Evolutionary conservation across 2,113 vertebrate species (phyloP), one percentile per base, ranked within the genome.

Genomic region (Phalacrocorax brasilianus): DNA sequence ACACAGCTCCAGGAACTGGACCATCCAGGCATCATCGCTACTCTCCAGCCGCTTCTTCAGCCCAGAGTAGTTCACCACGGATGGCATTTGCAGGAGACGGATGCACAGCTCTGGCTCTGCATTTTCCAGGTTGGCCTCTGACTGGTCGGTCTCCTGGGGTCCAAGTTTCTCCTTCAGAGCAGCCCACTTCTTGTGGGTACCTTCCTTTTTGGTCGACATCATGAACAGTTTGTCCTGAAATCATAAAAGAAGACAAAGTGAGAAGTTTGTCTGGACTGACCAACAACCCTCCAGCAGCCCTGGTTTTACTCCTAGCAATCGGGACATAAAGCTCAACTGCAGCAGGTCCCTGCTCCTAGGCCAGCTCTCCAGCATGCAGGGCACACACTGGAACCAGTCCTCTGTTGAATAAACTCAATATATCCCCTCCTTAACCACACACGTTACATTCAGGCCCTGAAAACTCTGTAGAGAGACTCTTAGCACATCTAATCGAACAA

Each of bases 71-170:
- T 99, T 99, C 90, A 99, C 99, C 88, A 99, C 99, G 0, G 99
- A 99, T 6, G 99, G 99, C 72, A 99, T 98, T 85, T 99, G 99
- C 44, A 99, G 98, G 88, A 99, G 98, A 35, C 99, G 98, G 96
- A 99, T 99, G 97, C 99, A 99, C n/a, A 99, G 98, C 97, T 99
- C 99, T 0, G 99, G 98, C 56, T 99, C 99, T 0, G 99, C 99
- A 4, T 98, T 99, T 96, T 99, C 99, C 95, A 99, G 97, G 98
- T 99, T 99, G 95, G 99, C 99, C 89, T 99, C 99, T 0, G 98
- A 98, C 91, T 98, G 98, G 85, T 99, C 99, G 0, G 98, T 97
- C 74, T 99, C 99, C 97, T 98, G 99, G 5, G 99, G 98, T 49
- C 99, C 98, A 0, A 99, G 98, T 79, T 98, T 99, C 93, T 98